These are phyloP conservation scores for Carabus problematicus DNA, from an alignment of 2,888 invertebrate genomes.

Conservation along the genomic window DNA sequence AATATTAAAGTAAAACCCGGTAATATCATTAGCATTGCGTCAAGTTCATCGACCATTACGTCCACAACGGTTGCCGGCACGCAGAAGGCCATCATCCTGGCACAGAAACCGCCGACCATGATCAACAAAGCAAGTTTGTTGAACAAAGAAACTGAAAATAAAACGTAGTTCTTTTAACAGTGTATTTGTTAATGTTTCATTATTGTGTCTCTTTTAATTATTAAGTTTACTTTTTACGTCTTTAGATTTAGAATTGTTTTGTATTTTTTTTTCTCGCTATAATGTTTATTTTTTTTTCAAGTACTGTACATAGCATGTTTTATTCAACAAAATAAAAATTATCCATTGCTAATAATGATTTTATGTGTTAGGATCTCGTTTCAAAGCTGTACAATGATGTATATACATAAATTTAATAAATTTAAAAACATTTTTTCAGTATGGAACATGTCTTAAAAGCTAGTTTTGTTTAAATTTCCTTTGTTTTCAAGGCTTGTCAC, in stretches of 20 bases:
- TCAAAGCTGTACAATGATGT: constrained; percentile 13
- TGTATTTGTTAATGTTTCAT: too few species aligned
- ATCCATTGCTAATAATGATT: constrained; percentile 24
- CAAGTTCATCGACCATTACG: constrained; percentile 44
- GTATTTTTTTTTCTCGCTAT: constrained; percentile 25
- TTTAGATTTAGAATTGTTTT: constrained; percentile 5
- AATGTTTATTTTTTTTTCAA: constrained; percentile 20
- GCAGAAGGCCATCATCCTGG: constrained; percentile 31
- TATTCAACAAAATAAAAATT: constrained; percentile 33
- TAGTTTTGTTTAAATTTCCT: too few species aligned
- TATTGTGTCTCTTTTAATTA: neutral
- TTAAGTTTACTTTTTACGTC: constrained; percentile 1
- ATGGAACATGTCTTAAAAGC: too few species aligned
- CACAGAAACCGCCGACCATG: constrained; percentile 27
- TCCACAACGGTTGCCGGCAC: constrained; percentile 26
- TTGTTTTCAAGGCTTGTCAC: too few species aligned
- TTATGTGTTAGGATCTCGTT: neutral
- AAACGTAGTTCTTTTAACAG: constrained; percentile 9
- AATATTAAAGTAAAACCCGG: constrained; percentile 48
- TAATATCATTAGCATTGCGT: constrained; percentile 47
- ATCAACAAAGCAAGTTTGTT: neutral
- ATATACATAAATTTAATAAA: neutral
- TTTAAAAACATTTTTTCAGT: too few species aligned
- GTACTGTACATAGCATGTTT: constrained; percentile 34
- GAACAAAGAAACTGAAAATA: constrained; percentile 26